Conservation (phyloP, 2,888 invertebrate genomes). For the Tinea trinotella region DNA sequence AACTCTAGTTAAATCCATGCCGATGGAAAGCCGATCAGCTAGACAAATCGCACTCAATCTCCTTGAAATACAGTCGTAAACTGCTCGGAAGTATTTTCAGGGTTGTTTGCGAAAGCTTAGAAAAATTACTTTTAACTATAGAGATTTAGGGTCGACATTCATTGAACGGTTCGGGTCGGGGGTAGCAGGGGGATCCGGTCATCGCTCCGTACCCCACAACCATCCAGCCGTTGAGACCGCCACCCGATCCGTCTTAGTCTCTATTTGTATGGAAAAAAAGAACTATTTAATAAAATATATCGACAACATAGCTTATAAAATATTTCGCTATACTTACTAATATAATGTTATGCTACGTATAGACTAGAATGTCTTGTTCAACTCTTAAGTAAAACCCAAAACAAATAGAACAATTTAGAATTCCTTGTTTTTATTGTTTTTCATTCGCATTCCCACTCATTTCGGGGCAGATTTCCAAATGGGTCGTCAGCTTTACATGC, state of each 20-base stretch:
- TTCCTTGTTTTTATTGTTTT: conserved; percentile 4
- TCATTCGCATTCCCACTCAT: neutral
- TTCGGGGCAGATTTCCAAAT: neutral
- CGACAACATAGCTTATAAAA: no score
- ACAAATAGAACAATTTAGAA: neutral
- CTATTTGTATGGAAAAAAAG: conserved; percentile 2
- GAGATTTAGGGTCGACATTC: conserved; percentile 50
- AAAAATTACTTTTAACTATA: conserved; percentile 37
- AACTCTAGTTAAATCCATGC: neutral
- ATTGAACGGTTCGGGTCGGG: conserved; percentile 32
- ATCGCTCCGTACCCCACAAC: conserved; percentile 32
- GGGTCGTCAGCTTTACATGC: conserved; percentile 9
- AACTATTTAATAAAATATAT: neutral
- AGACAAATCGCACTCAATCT: conserved; percentile 20
- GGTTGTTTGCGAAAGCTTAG: conserved; percentile 25
- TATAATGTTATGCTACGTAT: neutral
- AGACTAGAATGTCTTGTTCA: neutral
- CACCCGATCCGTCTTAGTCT: conserved; percentile 6
- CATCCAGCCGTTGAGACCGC: neutral
- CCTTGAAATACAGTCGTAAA: conserved; percentile 42
- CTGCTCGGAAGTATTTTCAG: conserved; percentile 24
- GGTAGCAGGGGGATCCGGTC: conserved; percentile 29
- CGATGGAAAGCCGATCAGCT: neutral
- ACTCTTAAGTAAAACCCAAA: neutral
- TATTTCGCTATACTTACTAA: neutral